These are phyloP conservation scores for Bubo scandiacus DNA, from an alignment of 2,113 vertebrate species.

Conservation along the genomic window DNA sequence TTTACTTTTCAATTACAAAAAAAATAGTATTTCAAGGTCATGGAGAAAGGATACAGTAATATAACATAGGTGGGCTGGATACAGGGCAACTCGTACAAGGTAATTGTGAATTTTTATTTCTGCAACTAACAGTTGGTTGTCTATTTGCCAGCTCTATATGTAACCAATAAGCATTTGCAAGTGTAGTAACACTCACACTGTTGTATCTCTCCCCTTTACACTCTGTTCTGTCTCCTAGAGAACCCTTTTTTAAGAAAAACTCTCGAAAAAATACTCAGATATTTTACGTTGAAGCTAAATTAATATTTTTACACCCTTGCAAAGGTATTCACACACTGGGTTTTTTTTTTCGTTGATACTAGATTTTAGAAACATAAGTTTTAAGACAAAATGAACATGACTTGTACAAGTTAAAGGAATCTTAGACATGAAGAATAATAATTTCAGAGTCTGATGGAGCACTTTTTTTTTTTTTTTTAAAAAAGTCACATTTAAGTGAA, in stretches of 20 bases:
- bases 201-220: neutral
- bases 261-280: neutral
- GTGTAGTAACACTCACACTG: neutral
- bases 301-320: neutral
- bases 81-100: accelerated
- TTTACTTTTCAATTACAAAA: neutral
- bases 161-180: neutral
- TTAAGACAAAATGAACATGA: neutral
- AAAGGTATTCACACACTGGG: accelerated
- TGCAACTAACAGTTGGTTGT: neutral
- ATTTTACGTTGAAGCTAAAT: neutral
- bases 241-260: neutral
- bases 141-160: neutral
- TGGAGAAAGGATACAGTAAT: neutral
- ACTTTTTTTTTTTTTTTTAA: too few relatives aligned
- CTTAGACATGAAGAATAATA: neutral
- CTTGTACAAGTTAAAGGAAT: neutral
- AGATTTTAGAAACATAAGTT: neutral
- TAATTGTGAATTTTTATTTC: neutral
- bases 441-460: neutral
- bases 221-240: neutral
- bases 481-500: neutral
- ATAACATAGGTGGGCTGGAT: neutral
- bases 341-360: neutral
- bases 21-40: neutral